Evolutionary conservation across 2,888 invertebrate species (phyloP).

Genomic region (Meganola albula): DNA sequence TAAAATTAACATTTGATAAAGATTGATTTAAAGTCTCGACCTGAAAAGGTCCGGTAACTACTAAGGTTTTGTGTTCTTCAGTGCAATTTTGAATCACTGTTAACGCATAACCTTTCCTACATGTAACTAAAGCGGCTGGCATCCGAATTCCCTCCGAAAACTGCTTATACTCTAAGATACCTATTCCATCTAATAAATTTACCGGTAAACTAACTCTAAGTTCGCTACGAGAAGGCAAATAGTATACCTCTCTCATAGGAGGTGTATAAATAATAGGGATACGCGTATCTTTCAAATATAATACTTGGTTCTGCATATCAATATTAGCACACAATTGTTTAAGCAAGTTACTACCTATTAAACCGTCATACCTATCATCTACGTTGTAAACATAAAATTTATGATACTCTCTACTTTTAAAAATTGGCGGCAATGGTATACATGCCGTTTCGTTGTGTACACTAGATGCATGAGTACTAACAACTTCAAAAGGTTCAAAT

Average conservation of each 20-base stretch:
- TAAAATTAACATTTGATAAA: background rate
- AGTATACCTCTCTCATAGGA: background rate
- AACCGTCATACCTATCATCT: no score
- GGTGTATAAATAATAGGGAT: conserved; percentile 1
- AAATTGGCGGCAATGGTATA: background rate
- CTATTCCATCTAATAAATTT: background rate
- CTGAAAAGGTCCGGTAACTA: background rate
- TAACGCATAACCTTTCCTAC: background rate
- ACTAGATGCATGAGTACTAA: background rate
- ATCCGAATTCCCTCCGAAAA: background rate
- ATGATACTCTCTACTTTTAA: background rate
- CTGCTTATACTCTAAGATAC: background rate
- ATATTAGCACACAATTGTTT: no score
- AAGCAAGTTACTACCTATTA: no score
- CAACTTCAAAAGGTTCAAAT: background rate
- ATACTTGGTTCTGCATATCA: background rate
- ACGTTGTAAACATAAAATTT: background rate
- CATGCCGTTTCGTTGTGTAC: background rate
- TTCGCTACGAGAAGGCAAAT: background rate
- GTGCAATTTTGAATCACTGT: conserved; percentile 1
- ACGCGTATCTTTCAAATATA: background rate
- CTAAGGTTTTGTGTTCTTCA: background rate
- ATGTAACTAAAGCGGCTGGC: conserved; percentile 7
- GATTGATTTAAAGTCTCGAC: no score
- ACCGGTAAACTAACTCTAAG: background rate